Evolutionary conservation across 2,113 vertebrate genomes (phyloP).

Genomic region (Paraplagusia blochii): DNA sequence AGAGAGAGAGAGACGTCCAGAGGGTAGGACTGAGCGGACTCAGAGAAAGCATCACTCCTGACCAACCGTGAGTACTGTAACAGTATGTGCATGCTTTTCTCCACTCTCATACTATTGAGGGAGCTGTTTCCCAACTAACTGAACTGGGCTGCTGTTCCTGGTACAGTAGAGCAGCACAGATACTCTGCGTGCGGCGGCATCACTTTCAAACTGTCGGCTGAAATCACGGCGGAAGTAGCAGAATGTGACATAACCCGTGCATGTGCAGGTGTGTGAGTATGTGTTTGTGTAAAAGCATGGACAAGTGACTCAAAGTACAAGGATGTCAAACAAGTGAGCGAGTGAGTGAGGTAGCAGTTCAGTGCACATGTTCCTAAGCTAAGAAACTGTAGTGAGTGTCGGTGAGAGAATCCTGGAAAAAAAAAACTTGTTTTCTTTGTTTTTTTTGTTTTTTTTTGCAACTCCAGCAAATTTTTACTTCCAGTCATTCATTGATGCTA

Average conservation of each 20-base stretch:
- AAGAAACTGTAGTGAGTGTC: too few relatives aligned
- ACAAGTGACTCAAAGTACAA: not conserved
- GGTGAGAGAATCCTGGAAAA: too few relatives aligned
- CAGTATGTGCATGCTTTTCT: conserved; percentile 23
- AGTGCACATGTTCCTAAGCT: not conserved
- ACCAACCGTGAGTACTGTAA: conserved; percentile 53
- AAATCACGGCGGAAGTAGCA: conserved; percentile 17
- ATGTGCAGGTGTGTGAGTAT: not conserved
- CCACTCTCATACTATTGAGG: conserved; percentile 12
- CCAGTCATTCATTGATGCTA: conserved; percentile 1
- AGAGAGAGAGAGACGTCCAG: conserved; percentile 37
- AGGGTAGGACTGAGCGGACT: conserved; percentile 41
- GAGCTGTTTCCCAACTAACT: conserved; percentile 25
- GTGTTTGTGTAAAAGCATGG: not conserved
- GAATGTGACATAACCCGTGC: not conserved
- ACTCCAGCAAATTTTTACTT: too few relatives aligned
- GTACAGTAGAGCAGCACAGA: not conserved
- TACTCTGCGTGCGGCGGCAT: conserved; percentile 5
- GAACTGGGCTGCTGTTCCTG: conserved; percentile 2
- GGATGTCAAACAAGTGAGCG: not conserved
- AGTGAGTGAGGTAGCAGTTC: not conserved
- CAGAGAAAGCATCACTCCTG: conserved; percentile 32
- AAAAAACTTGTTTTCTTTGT: not conserved
- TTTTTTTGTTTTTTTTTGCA: not conserved
- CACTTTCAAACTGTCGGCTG: conserved; percentile 23